phyloP scores from a whole-genome alignment of 37 sponge, comb jelly and placozoan species.

The Geodia barretti region DNA sequence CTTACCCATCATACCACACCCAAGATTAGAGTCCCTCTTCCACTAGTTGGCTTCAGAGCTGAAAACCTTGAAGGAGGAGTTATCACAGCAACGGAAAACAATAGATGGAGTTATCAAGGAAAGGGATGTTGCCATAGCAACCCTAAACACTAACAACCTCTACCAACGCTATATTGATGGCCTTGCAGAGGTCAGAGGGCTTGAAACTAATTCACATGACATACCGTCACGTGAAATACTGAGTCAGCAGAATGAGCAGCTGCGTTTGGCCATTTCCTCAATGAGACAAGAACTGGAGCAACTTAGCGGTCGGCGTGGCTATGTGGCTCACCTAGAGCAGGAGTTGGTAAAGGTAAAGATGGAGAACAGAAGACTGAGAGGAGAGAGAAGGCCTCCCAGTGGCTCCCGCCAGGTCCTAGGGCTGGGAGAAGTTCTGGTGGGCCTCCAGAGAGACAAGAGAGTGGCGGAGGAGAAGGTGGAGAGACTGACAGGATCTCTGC shows the following conservation, averaged over 20 bases:
- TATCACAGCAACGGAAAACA: background rate
- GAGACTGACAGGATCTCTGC: too few species aligned
- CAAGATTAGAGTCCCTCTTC: too few species aligned
- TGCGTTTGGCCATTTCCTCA: conserved; percentile 26
- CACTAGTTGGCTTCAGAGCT: conserved; percentile 21
- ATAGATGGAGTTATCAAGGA: background rate
- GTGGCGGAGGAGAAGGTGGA: conserved; percentile 15
- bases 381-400: background rate
- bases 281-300: conserved; percentile 66
- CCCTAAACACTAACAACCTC: conserved; percentile 22
- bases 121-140: conserved; percentile 42
- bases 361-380: conserved; percentile 30
- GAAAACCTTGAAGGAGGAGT: background rate
- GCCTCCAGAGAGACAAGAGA: conserved; percentile 57
- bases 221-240: conserved; percentile 6
- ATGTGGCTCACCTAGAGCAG: conserved; percentile 45
- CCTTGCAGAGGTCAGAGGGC: background rate
- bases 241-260: conserved; percentile 47
- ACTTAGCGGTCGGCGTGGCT: conserved; percentile 11
- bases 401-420: conserved; percentile 29
- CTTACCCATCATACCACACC: too few species aligned
- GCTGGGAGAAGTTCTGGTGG: conserved; percentile 43
- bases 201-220: background rate
- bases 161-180: background rate
- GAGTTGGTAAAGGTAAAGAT: conserved; percentile 39